Conservation (phyloP, 1,140 invertebrate species). For the Calycopis cecrops region DNA sequence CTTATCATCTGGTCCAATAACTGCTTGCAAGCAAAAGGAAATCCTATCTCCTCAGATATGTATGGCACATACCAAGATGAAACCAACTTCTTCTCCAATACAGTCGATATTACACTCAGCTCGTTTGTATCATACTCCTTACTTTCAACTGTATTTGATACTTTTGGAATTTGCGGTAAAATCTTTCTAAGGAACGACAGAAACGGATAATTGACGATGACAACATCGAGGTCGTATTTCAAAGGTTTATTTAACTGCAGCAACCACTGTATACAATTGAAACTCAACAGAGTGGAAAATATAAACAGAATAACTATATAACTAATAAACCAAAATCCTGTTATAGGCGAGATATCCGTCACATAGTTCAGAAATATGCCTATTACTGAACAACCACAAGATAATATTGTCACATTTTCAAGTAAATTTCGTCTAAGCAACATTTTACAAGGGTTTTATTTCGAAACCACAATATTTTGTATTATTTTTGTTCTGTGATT, state of each 20-base stretch:
- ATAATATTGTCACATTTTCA: conserved; percentile 44
- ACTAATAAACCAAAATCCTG: conserved; percentile 54
- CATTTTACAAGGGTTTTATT: conserved; percentile 33
- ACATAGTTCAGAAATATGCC: conserved; percentile 48
- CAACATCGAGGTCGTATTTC: conserved; percentile 48
- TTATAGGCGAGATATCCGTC: conserved; percentile 55
- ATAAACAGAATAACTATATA: conserved; percentile 55
- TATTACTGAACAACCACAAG: conserved; percentile 37
- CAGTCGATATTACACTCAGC: conserved; percentile 60
- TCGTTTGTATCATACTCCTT: conserved; percentile 65
- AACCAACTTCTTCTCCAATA: conserved; percentile 62
- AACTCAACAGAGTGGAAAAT: conserved; percentile 49
- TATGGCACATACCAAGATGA: conserved; percentile 70
- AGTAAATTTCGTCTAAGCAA: conserved; percentile 55
- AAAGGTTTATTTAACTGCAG: conserved; percentile 59
- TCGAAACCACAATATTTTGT: not conserved
- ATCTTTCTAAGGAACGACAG: conserved; percentile 33
- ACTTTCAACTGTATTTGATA: conserved; percentile 20
- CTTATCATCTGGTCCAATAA: conserved; percentile 70
- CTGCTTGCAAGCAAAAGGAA: conserved; percentile 72
- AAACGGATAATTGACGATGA: conserved; percentile 43
- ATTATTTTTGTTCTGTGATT: not conserved
- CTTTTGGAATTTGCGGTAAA: conserved; percentile 35
- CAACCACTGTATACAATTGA: conserved; percentile 62
- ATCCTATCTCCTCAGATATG: conserved; percentile 69